Conservation (phyloP, 2,888 invertebrate species). For the Amphipoea oculea region DNA sequence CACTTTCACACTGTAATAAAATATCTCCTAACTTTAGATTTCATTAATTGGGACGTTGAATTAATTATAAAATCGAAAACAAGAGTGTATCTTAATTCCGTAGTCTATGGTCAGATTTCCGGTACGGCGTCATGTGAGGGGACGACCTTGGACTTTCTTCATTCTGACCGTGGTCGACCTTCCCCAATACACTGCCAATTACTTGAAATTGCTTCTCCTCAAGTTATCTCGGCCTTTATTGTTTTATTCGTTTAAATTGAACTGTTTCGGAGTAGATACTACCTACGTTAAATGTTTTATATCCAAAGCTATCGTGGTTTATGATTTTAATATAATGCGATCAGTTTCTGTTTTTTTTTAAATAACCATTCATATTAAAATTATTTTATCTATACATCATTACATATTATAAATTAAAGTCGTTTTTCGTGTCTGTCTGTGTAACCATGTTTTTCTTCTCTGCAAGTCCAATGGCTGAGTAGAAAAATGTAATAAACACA, state of each 20-base stretch:
- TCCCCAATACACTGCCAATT: conserved; percentile 70
- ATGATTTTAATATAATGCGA: conserved; percentile 10
- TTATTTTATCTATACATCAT: background rate
- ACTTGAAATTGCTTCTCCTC: conserved; percentile 60
- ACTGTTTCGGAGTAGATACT: conserved; percentile 13
- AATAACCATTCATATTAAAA: conserved; percentile 2
- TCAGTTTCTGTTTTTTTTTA: background rate
- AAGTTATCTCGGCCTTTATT: conserved; percentile 43
- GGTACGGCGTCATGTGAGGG: conserved; percentile 58
- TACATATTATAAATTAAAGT: no score
- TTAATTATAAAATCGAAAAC: conserved; percentile 19
- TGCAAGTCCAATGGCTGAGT: no score
- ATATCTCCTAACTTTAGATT: conserved; percentile 10
- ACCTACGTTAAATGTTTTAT: conserved; percentile 33
- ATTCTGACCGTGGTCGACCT: conserved; percentile 67
- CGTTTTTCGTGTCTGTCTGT: no score
- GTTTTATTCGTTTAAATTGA: conserved; percentile 47
- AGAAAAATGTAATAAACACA: background rate
- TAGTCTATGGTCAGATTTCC: conserved; percentile 57
- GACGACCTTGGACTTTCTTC: conserved; percentile 75
- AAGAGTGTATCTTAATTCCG: conserved; percentile 18
- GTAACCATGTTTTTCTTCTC: no score
- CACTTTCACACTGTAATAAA: conserved; percentile 10
- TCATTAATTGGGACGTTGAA: conserved; percentile 6
- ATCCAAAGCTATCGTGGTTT: conserved; percentile 25